Evolutionary conservation across 1,140 invertebrate genomes (phyloP).

Genomic region (Drosophila lacteicornis): DNA sequence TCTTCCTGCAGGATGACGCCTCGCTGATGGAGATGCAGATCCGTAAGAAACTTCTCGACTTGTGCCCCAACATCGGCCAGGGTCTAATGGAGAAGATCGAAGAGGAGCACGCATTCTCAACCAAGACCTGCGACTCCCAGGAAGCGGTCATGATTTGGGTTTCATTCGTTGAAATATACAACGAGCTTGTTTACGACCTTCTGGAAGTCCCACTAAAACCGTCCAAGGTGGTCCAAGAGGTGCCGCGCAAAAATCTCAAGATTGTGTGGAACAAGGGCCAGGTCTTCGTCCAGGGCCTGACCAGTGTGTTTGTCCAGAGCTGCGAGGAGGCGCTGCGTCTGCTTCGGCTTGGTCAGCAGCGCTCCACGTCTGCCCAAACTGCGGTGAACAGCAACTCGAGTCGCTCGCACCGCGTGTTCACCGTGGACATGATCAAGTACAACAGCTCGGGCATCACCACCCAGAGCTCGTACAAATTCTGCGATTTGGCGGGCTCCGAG

Average conservation of each 20-base stretch:
- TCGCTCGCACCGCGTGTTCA: slow-evolving; percentile 95
- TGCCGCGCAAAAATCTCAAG: slow-evolving; percentile 86
- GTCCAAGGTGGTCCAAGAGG: slow-evolving; percentile 85
- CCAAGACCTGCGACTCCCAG: slow-evolving; percentile 8
- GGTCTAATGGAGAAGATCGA: slow-evolving; percentile 86
- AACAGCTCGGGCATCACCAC: slow-evolving; percentile 79
- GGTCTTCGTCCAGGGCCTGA: slow-evolving; percentile 92
- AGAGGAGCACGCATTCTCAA: slow-evolving; percentile 69
- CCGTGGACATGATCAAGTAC: slow-evolving; percentile 90
- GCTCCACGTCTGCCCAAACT: slow-evolving; percentile 93
- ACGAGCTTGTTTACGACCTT: slow-evolving; percentile 95
- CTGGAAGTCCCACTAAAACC: slow-evolving; percentile 86
- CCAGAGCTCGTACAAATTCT: slow-evolving; percentile 89
- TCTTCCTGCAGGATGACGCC: slow-evolving; percentile 82
- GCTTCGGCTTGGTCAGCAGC: slow-evolving; percentile 87
- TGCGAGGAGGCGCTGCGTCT: slow-evolving; percentile 92
- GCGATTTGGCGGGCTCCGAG: slow-evolving; percentile 97
- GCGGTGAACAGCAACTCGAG: slow-evolving; percentile 92
- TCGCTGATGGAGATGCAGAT: slow-evolving; percentile 83
- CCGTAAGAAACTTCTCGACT: slow-evolving; percentile 74
- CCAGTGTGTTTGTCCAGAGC: slow-evolving; percentile 89
- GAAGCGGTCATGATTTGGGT: slow-evolving; percentile 89
- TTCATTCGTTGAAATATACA: slow-evolving; percentile 97
- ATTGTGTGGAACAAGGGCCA: slow-evolving; percentile 86
- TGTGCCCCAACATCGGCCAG: slow-evolving; percentile 84